Evolutionary conservation across 2,113 vertebrate species (phyloP).

Genomic region (Cryptotis parvus): DNA sequence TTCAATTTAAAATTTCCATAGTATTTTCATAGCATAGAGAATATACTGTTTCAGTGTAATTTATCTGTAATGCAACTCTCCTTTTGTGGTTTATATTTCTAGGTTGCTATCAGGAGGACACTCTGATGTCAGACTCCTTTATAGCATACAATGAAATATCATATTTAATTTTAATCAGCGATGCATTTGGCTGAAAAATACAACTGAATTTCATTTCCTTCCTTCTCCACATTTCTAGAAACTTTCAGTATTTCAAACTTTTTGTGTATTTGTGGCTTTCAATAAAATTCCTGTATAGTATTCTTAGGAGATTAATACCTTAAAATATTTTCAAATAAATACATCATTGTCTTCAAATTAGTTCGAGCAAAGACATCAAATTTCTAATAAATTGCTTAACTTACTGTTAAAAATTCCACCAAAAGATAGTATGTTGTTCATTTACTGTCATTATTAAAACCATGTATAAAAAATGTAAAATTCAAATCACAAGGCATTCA

Average conservation of each 20-base stretch:
- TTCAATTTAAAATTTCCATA: conserved; percentile 82
- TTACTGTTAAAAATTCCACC: conserved; percentile 68
- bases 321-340: conserved; percentile 50
- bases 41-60: conserved; percentile 73
- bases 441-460: conserved; percentile 78
- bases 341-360: conserved; percentile 7
- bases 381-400: conserved; percentile 69
- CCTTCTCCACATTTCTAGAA: background rate
- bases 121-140: conserved; percentile 77
- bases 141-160: conserved; percentile 61
- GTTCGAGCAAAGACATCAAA: background rate
- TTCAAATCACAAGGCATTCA: conserved; percentile 83
- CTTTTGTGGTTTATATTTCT: conserved; percentile 69
- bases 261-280: conserved; percentile 72
- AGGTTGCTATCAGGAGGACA: conserved; percentile 63
- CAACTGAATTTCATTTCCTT: conserved; percentile 71
- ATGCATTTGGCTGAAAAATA: conserved; percentile 75
- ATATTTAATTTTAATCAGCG: conserved; percentile 79
- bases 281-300: background rate
- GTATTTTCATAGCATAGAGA: conserved; percentile 80
- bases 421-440: conserved; percentile 80
- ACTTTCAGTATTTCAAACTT: conserved; percentile 73
- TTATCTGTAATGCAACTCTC: conserved; percentile 78
- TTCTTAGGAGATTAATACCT: background rate
- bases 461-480: conserved; percentile 82